Evolutionary conservation across 2,113 vertebrate genomes (phyloP).

Genomic region (Epinephelus moara): DNA sequence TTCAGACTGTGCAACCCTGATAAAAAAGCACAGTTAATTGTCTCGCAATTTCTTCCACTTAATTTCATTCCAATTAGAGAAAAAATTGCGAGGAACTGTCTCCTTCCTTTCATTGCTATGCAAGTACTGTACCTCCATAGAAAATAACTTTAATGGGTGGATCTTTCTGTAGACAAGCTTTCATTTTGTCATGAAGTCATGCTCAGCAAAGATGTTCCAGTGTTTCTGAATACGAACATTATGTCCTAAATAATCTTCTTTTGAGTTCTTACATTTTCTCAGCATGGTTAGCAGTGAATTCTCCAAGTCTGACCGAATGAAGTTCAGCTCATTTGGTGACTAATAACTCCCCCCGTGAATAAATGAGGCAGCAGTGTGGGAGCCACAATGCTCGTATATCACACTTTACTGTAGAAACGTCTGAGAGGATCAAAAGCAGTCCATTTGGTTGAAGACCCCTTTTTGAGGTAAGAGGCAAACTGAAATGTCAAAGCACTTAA

Average conservation of each 20-base stretch:
- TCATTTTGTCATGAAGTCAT: constrained; percentile 59
- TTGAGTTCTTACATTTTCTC: constrained; percentile 25
- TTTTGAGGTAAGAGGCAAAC: constrained; percentile 46
- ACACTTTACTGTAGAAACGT: constrained; percentile 35
- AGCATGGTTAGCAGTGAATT: constrained; percentile 13
- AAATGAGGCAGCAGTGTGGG: constrained; percentile 36
- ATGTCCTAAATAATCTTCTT: constrained; percentile 50
- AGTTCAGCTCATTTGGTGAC: constrained; percentile 62
- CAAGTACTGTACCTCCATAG: constrained; percentile 66
- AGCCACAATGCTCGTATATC: constrained; percentile 12
- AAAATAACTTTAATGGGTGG: constrained; percentile 55
- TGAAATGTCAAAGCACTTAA: constrained; percentile 81
- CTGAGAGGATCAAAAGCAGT: constrained; percentile 68
- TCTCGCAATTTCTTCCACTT: constrained; percentile 92
- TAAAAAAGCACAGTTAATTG: constrained; percentile 90
- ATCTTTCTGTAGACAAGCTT: constrained; percentile 58
- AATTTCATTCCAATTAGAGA: constrained; percentile 91
- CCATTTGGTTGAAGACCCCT: constrained; percentile 56
- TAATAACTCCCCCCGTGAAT: constrained; percentile 56
- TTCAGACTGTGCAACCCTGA: constrained; percentile 85
- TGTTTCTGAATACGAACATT: constrained; percentile 45
- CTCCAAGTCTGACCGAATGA: not conserved
- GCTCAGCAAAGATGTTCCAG: constrained; percentile 53
- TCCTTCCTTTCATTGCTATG: constrained; percentile 84
- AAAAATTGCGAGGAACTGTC: constrained; percentile 80